These are phyloP conservation scores for Lepilemur septentrionalis DNA, from an alignment of 2,797 vertebrate genomes.

Conservation along the genomic window DNA sequence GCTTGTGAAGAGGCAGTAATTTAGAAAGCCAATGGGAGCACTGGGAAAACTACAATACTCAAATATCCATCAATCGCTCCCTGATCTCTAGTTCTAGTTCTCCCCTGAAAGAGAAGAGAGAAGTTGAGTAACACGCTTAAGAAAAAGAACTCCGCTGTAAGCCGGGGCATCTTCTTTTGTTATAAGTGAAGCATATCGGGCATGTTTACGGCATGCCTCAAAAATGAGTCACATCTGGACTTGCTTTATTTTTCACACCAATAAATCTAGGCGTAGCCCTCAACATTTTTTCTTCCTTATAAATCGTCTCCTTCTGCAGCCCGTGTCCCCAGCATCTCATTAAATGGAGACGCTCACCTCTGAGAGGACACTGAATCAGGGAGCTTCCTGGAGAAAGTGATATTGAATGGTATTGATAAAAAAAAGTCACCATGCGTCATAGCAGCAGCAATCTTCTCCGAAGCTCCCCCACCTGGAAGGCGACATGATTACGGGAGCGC, in stretches of 20 bases:
- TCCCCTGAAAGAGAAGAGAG: constrained; percentile 15
- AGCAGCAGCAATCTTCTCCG: background rate
- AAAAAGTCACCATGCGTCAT: background rate
- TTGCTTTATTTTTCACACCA: constrained; percentile 39
- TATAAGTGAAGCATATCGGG: constrained; percentile 47
- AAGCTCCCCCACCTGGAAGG: background rate
- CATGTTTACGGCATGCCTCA: background rate
- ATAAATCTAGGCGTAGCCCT: background rate
- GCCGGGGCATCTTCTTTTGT: background rate
- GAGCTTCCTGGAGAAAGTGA: constrained; percentile 30
- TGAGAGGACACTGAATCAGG: background rate
- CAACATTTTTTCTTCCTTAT: background rate
- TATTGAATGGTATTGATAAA: background rate
- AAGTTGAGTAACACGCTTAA: constrained; percentile 9
- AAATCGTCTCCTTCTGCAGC: background rate
- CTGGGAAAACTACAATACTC: background rate
- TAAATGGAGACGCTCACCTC: constrained; percentile 28
- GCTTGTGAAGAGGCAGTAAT: constrained; percentile 42
- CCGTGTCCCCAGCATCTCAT: background rate
- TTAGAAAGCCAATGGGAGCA: constrained; percentile 53
- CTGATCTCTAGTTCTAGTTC: background rate
- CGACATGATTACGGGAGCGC: background rate
- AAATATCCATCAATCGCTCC: constrained; percentile 46
- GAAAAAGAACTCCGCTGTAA: constrained; percentile 36
- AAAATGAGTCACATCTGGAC: constrained; percentile 56